Evolutionary conservation across 2,113 vertebrate species (phyloP), one percentile per base, ranked within the genome.

Genomic region (Cavia aperea): DNA sequence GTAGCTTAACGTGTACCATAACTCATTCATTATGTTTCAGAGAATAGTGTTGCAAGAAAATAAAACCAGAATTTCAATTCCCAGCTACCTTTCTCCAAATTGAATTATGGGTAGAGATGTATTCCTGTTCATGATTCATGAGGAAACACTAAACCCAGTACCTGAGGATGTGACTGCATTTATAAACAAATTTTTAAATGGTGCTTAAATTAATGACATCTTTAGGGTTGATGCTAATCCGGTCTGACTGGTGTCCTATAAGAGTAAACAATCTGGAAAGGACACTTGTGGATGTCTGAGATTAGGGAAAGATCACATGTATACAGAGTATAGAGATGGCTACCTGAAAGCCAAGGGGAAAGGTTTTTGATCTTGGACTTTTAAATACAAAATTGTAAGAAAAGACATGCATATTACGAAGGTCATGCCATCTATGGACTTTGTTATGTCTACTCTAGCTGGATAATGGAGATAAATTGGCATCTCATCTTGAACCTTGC

Each of bases 241-340:
- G 14, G 31, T 51, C 3, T 88, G 18, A 88, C 12, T 51, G 3
- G 4, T 78, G 1, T 83, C 43, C 72, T 62, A n/a, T 33, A 63
- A 82, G 16, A 65, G 86, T 46, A 86, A 36, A n/a, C 93, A 81
- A 79, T 72, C 23, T 82, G 4, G 15, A 82, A 13, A 49, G 68
- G 8, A 46, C 19, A 87, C 5, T 0, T 9, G 54, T 4, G 16
- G 10, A 68, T 12, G 0, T 5, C 13, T 82, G n/a, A 43, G 14
- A 7, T 13, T 19, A n/a, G 58, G 10, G 60, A 81, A 90, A 24
- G 51, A 14, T 13, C 4, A 12, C 4, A 5, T 15, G 11, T n/a
- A 18, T 29, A 60, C 11, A 14, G 3, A 23, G 10, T 0, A 8
- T 66, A 26, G 21, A 86, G 75, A 5, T 14, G 29, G 31, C 24